Base-by-base conservation (phyloP, 2,888 invertebrate genomes). In the Harpagoxenus sublaevis region DNA sequence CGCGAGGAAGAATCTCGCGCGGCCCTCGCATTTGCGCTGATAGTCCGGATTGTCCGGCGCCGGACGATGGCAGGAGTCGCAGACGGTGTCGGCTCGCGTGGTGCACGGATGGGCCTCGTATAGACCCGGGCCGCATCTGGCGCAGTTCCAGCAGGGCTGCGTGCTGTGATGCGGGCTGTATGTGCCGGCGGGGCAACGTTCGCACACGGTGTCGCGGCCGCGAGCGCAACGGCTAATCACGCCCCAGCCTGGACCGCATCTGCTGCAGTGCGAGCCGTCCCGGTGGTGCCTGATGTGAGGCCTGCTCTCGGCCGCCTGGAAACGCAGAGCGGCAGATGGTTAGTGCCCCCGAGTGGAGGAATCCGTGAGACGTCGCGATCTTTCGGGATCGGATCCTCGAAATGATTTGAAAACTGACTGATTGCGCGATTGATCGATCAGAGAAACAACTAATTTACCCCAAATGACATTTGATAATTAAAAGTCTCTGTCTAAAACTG, bases 111-210 rank as follows among this genome's bases (percentile, higher is more conserved):
- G 95, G 0, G 95, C 95, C 86, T 95, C 95, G 93, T 94, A 95
- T n/a, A 95, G 89, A 9, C 95, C 95, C 0, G 94, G 94, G 0
- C 95, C 95, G 85, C 95, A 95, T 55, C 95, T 92, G 31, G 95
- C 95, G 88, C 95, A 95, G 51, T 95, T 94, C 95, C 95, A 95
- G 83, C 95, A 95, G 15, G 95, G 94, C 75, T 94, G 95, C 39
- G 91, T 93, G 74, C 94, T 95, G 92, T 95, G 95, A 86, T 95
- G 95, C 2, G 95, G 95, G 84, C 95, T 95, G 92, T 95, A 95
- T 6, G 94, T 94, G 42, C 95, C 95, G 1, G 90, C 89, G 0
- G 90, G 86, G 86, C 95, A 95, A 66, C 93, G 93, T 42, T 91
- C 92, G 91, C 95, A 95, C 51, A 92, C 91, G 48, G 95, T 95